A percentile compares a stretch with the other conserved stretches of the same genome.
These are phyloP conservation scores for Danio aesculapii DNA, from an alignment of 2,797 vertebrate genomes.

Conservation along the genomic window DNA sequence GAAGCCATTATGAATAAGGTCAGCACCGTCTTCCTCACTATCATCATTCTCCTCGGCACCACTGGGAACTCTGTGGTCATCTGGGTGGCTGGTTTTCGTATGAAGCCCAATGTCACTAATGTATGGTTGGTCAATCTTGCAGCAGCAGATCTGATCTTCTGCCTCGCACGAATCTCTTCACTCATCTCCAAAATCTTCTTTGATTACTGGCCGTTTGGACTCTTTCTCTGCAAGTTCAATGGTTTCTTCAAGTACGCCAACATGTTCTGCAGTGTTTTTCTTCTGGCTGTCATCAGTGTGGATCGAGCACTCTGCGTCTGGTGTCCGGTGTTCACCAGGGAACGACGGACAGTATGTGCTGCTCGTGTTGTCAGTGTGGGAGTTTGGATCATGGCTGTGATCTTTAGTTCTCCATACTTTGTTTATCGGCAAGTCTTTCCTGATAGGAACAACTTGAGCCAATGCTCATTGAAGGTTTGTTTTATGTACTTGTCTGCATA, in stretches of 20 bases:
- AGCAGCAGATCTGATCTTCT: slow-evolving; percentile 20
- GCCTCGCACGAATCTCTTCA: neutral
- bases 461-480: slow-evolving; percentile 71
- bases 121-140: slow-evolving; percentile 34
- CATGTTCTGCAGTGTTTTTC: slow-evolving; percentile 82
- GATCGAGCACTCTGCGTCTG: slow-evolving; percentile 78
- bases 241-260: slow-evolving; percentile 81
- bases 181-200: slow-evolving; percentile 52
- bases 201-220: slow-evolving; percentile 70
- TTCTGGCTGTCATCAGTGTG: slow-evolving; percentile 77
- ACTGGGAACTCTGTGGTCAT: slow-evolving; percentile 36
- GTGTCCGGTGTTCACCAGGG: slow-evolving; percentile 65
- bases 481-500: slow-evolving; percentile 18
- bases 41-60: slow-evolving; percentile 25
- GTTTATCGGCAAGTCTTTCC: slow-evolving; percentile 66
- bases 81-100: slow-evolving; percentile 11
- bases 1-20: slow-evolving; percentile 67
- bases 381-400: slow-evolving; percentile 67
- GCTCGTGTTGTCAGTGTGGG: slow-evolving; percentile 47
- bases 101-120: slow-evolving; percentile 28
- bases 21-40: slow-evolving; percentile 21
- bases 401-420: slow-evolving; percentile 76
- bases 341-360: slow-evolving; percentile 3
- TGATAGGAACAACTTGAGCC: slow-evolving; percentile 71
- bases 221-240: slow-evolving; percentile 78